Percentiles rank a stretch among this genome's conserved stretches.
These are phyloP conservation scores for Chironex yamaguchii DNA, from an alignment of 30 jellyfish, hydroid and myxozoan species.

Conservation along the genomic window DNA sequence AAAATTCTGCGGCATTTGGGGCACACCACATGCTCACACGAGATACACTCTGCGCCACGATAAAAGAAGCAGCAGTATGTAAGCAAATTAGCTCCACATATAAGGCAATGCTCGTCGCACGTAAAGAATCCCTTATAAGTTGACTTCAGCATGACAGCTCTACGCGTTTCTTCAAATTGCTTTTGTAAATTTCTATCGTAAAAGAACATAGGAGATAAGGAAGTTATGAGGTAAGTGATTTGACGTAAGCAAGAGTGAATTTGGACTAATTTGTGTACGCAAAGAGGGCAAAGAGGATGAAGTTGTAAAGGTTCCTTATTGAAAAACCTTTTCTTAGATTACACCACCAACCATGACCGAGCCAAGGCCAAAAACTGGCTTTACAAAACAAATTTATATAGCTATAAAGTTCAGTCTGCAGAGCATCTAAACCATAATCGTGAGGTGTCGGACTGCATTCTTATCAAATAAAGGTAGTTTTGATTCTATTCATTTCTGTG, in stretches of 20 bases:
- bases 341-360: too few species aligned
- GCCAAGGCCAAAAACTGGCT: too few species aligned
- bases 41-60: constrained; percentile 78
- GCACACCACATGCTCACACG: constrained; percentile 90
- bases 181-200: constrained; percentile 62
- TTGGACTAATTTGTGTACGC: too few species aligned
- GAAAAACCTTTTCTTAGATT: too few species aligned
- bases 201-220: neutral
- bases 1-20: constrained; percentile 70
- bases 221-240: neutral
- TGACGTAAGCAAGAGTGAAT: neutral
- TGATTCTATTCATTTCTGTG: too few species aligned
- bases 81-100: constrained; percentile 71
- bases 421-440: too few species aligned
- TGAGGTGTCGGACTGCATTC: too few species aligned
- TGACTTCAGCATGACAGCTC: constrained; percentile 77
- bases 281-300: too few species aligned
- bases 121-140: constrained; percentile 39
- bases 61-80: constrained; percentile 70
- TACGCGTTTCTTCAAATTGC: constrained; percentile 78
- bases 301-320: too few species aligned
- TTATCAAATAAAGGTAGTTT: too few species aligned
- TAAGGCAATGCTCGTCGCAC: constrained; percentile 77
- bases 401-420: too few species aligned
- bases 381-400: too few species aligned